phyloP scores from a whole-genome alignment of 2,888 invertebrate genomes.

The Tortrix viridana region DNA sequence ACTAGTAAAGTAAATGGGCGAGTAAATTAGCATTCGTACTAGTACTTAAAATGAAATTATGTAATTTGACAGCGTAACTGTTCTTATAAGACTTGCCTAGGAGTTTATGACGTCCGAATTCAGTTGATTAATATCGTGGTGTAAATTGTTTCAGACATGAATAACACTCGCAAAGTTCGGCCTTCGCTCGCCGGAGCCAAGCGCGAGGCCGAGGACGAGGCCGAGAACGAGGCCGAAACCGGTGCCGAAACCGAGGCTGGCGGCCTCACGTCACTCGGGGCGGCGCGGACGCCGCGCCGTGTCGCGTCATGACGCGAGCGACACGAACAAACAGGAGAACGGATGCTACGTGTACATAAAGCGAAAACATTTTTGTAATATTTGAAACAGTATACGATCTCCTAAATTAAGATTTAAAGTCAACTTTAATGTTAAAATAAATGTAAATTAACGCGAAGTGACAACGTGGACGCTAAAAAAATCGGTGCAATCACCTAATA shows the following conservation, averaged over 20 bases:
- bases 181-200: conserved; percentile 45
- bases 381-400: conserved; percentile 85
- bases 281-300: conserved; percentile 30
- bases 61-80: too few relatives aligned
- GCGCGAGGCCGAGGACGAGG: conserved; percentile 44
- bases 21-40: neutral
- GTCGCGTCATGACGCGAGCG: conserved; percentile 49
- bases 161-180: conserved; percentile 70
- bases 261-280: conserved; percentile 47
- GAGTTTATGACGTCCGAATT: neutral
- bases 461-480: conserved; percentile 69
- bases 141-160: conserved; percentile 70
- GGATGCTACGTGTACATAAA: conserved; percentile 82
- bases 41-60: too few relatives aligned
- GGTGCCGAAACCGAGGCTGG: conserved; percentile 41
- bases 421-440: conserved; percentile 82
- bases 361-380: conserved; percentile 81
- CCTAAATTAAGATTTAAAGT: conserved; percentile 84
- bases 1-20: conserved; percentile 6
- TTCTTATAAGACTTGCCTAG: too few relatives aligned
- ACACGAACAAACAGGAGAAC: conserved; percentile 75
- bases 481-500: conserved; percentile 73
- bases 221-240: conserved; percentile 40
- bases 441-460: conserved; percentile 69
- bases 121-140: conserved; percentile 38